Base-by-base conservation (phyloP, 1,140 invertebrate genomes). In the Ceratina japonica region DNA sequence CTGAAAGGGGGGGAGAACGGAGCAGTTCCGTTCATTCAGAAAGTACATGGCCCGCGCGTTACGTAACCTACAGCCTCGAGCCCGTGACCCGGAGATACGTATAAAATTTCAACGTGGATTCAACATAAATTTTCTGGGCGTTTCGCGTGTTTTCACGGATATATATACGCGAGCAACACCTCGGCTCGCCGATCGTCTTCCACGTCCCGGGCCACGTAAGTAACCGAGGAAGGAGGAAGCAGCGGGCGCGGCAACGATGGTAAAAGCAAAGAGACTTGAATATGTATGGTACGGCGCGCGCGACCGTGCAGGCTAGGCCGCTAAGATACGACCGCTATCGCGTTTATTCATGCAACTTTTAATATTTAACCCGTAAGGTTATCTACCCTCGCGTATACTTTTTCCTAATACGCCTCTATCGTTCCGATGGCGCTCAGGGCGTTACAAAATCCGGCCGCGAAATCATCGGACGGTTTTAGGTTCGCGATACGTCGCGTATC, bases 291-390 rank as follows among this genome's bases (percentile, higher is more conserved):
- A 44, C 37, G 37, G 37, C 10, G 37, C 37, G 62, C 51, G 68
- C 81, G 84, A 56, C 77, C 81, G 75, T 15, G 44, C 18, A 31
- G 24, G 51, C 74, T 85, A 89, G 79, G 85, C 81, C 71, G 79
- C 83, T 85, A 82, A 84, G 85, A 87, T 86, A 88, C 86, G 80
- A 89, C 79, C 82, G 85, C 89, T 87, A 88, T 83, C 85, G 85
- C 89, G 87, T 84, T 91, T 91, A 91, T 91, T 91, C 90, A 90
- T 90, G 88, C 87, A 82, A 84, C 88, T 91, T 90, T 91, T 90
- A 90, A 91, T 91, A 91, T 91, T 91, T 90, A 91, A 91, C 89
- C 87, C 86, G 80, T 78, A 85, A 86, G 83, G 90, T 91, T 90
- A 89, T 87, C 89, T 84, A 80, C 74, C 79, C 69, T 83, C 81